A percentile compares a stretch with the other conserved stretches of the same genome.
Conservation (phyloP, 2,797 vertebrate species). For the Borostomias antarcticus region DNA sequence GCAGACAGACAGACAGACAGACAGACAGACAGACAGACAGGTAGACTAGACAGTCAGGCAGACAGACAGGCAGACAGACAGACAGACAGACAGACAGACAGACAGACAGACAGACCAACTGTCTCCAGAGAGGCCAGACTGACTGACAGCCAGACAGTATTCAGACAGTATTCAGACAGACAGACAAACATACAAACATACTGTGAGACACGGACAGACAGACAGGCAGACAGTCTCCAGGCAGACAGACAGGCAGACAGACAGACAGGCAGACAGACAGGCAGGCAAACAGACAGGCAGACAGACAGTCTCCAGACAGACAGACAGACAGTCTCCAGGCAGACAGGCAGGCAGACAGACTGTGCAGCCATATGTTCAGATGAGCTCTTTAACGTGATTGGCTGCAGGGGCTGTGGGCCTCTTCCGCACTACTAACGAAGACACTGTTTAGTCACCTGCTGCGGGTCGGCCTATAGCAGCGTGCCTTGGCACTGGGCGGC, state of each 20-base stretch:
- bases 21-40: neutral
- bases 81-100: neutral
- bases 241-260: neutral
- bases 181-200: neutral
- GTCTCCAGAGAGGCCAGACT: neutral
- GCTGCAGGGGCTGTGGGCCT: slow-evolving; percentile 49
- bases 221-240: neutral
- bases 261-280: neutral
- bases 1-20: neutral
- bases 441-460: slow-evolving; percentile 67
- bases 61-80: neutral
- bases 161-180: neutral
- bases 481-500: slow-evolving; percentile 53
- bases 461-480: slow-evolving; percentile 42
- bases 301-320: no score
- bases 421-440: slow-evolving; percentile 56
- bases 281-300: neutral
- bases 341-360: neutral
- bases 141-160: no score
- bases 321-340: neutral
- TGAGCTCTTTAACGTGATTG: slow-evolving; percentile 50
- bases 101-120: neutral
- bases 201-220: neutral
- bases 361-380: slow-evolving; percentile 9
- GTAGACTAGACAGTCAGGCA: neutral